phyloP scores from a whole-genome alignment of 1,140 invertebrate genomes.

The Battus philenor region DNA sequence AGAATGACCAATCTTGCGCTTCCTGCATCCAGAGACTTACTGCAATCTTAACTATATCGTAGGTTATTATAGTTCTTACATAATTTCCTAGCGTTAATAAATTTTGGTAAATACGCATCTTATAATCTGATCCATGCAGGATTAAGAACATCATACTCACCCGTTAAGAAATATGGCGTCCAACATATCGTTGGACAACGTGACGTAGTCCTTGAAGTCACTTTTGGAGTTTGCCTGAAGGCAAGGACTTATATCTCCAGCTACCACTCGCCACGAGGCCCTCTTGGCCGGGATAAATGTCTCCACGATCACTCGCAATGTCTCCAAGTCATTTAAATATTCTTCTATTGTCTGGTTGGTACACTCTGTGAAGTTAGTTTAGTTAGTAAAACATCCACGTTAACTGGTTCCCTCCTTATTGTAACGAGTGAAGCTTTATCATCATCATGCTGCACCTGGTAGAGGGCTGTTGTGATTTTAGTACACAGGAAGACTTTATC shows the following conservation, averaged over 20 bases:
- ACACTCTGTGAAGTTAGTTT: conserved; percentile 56
- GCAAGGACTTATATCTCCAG: conserved; percentile 69
- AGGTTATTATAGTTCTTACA: too few species aligned
- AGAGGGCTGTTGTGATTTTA: too few species aligned
- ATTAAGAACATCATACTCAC: conserved; percentile 58
- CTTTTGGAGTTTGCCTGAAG: conserved; percentile 63
- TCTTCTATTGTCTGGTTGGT: conserved; percentile 67
- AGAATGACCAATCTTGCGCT: too few species aligned
- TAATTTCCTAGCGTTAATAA: too few species aligned
- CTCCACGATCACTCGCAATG: conserved; percentile 77
- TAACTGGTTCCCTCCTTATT: too few species aligned
- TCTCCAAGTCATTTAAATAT: conserved; percentile 76
- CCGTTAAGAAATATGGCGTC: conserved; percentile 79
- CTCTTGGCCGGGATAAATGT: conserved; percentile 67
- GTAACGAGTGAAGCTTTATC: too few species aligned
- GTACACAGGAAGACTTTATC: too few species aligned
- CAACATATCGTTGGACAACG: conserved; percentile 70
- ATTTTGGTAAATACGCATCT: too few species aligned
- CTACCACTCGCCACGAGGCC: conserved; percentile 65
- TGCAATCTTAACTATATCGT: too few species aligned
- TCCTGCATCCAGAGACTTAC: too few species aligned
- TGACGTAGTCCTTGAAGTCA: conserved; percentile 77
- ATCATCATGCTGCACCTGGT: too few species aligned
- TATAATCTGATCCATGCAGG: too few species aligned
- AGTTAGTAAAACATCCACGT: conserved; percentile 5